phyloP scores from a whole-genome alignment of 2,113 vertebrate species.

The Toxotes chatareus region DNA sequence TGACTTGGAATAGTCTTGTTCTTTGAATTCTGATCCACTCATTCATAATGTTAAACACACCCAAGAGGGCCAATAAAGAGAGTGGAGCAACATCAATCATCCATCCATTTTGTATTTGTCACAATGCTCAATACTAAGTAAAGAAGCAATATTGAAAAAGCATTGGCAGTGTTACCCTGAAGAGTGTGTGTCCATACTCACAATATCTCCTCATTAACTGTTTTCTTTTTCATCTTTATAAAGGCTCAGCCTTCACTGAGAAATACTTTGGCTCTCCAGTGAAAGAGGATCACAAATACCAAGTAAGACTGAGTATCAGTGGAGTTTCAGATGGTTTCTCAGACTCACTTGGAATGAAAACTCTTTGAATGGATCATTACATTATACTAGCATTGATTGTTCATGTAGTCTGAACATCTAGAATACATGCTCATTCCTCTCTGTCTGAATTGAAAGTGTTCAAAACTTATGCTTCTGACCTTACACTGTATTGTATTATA shows the following conservation, averaged over 20 bases:
- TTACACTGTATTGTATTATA: neutral
- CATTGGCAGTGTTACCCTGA: neutral
- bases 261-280: constrained; percentile 77
- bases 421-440: neutral
- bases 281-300: constrained; percentile 67
- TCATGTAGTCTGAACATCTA: neutral
- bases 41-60: constrained; percentile 1
- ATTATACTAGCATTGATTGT: neutral
- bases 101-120: neutral
- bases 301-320: constrained; percentile 57
- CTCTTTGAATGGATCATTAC: neutral
- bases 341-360: neutral
- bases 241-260: constrained; percentile 79
- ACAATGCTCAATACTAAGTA: neutral
- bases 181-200: neutral
- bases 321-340: constrained; percentile 7
- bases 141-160: neutral
- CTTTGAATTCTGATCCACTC: neutral
- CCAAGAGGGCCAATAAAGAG: neutral
- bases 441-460: neutral
- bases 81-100: constrained; percentile 5
- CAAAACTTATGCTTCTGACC: neutral
- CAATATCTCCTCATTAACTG: neutral
- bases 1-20: neutral
- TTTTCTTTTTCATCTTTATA: constrained; percentile 2